A percentile compares a stretch with the other conserved stretches of the same genome.
These are phyloP conservation scores for Tryphoninae sp. DNA, from an alignment of 2,888 invertebrate species.

Conservation along the genomic window DNA sequence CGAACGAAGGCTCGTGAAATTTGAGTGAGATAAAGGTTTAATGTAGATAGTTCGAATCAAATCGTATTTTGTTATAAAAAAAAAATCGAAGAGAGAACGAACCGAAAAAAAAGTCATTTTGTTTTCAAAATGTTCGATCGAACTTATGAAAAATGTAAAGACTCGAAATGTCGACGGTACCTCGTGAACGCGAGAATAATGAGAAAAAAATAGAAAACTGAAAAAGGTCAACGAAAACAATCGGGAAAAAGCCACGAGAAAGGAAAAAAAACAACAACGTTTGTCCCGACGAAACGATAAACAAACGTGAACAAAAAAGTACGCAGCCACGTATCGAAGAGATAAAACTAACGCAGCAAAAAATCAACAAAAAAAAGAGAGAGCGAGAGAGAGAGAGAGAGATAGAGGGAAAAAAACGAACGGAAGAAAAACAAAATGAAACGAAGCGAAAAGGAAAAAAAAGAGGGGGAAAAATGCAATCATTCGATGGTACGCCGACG, in stretches of 20 bases:
- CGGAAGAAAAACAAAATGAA: neutral
- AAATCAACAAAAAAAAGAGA: neutral
- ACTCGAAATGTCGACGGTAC: too few species aligned
- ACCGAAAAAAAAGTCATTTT: neutral
- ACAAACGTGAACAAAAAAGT: neutral
- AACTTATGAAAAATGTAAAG: too few species aligned
- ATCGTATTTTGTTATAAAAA: neutral
- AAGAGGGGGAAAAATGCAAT: conserved; percentile 40
- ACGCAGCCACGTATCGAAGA: neutral
- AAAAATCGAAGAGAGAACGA: neutral
- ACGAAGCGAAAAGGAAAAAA: neutral
- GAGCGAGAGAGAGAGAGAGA: neutral
- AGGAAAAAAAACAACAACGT: too few species aligned
- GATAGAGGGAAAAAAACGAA: neutral
- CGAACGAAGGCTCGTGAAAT: too few species aligned
- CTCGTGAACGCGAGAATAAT: too few species aligned
- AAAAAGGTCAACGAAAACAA: too few species aligned
- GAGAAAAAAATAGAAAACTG: too few species aligned
- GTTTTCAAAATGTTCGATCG: too few species aligned
- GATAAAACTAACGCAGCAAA: neutral
- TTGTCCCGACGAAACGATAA: neutral
- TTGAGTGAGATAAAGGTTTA: too few species aligned
- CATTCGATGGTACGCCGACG: conserved; percentile 39
- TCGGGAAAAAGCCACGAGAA: too few species aligned
- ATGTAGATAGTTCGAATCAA: neutral